phyloP scores from a whole-genome alignment of 2,888 invertebrate species.

The Epistrophella euchroma region DNA sequence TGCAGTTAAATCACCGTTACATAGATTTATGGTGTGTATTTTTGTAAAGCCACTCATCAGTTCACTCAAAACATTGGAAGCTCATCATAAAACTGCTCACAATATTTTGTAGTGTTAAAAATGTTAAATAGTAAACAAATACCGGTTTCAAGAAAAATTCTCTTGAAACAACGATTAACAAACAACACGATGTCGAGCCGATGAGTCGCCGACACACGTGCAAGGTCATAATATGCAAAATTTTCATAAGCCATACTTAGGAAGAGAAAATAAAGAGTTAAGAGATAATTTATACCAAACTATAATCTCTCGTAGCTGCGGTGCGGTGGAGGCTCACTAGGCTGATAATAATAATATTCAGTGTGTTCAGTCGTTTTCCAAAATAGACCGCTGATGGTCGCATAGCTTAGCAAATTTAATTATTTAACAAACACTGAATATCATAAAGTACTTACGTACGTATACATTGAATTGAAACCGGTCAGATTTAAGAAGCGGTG shows the following conservation, averaged over 20 bases:
- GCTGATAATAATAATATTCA: no score
- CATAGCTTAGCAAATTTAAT: not conserved
- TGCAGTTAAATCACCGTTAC: no score
- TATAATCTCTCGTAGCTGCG: not conserved
- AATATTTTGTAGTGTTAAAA: not conserved
- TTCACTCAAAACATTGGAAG: not conserved
- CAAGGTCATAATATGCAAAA: not conserved
- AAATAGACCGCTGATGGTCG: not conserved
- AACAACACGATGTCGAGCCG: not conserved
- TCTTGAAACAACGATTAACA: not conserved
- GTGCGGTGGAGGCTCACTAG: not conserved
- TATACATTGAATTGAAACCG: not conserved
- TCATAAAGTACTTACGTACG: not conserved
- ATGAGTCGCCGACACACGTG: not conserved
- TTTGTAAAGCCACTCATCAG: not conserved
- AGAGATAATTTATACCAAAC: not conserved
- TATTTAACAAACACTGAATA: not conserved
- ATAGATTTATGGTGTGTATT: no score
- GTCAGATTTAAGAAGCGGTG: not conserved
- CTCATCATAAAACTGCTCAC: not conserved
- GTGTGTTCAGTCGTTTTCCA: not conserved
- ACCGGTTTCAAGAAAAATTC: slow-evolving; percentile 1
- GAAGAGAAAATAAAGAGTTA: slow-evolving; percentile 8
- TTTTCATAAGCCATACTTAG: not conserved
- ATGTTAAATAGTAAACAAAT: not conserved